Evolutionary conservation across 2,113 vertebrate genomes (phyloP).

Genomic region (Apodemus speciosus): DNA sequence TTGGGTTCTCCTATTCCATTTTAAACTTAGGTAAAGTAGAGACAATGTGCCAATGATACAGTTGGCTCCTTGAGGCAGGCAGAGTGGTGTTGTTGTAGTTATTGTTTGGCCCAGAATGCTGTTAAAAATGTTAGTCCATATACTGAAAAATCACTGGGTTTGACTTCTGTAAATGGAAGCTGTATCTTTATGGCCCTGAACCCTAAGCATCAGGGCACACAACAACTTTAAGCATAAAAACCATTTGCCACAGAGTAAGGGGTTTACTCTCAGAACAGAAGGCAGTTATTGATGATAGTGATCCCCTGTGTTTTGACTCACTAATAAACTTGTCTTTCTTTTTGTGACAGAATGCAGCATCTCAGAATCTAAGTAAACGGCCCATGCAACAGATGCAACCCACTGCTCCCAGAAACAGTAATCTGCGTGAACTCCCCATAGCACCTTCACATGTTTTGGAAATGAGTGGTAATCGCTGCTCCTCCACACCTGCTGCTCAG

Average conservation of each 20-base stretch:
- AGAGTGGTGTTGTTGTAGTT: neutral
- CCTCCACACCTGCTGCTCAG: constrained; percentile 86
- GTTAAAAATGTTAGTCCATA: neutral
- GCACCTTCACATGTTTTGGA: constrained; percentile 88
- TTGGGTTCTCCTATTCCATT: neutral
- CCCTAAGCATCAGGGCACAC: neutral
- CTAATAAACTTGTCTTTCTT: constrained; percentile 27
- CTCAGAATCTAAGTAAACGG: constrained; percentile 85
- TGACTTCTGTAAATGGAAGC: neutral
- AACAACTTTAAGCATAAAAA: fast-evolving
- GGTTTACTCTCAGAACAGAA: neutral
- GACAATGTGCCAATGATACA: neutral
- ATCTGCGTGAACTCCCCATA: constrained; percentile 94
- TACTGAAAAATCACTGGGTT: neutral
- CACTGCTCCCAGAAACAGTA: constrained; percentile 91
- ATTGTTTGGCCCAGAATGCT: neutral
- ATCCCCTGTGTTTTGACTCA: neutral
- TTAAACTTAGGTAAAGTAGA: neutral
- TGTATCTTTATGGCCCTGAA: neutral
- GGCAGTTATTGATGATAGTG: neutral
- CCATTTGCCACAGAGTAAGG: neutral
- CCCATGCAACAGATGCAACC: constrained; percentile 90
- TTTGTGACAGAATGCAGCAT: constrained; percentile 85
- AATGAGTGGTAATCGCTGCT: constrained; percentile 81
- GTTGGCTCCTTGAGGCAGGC: neutral